Percentiles rank a stretch among this genome's conserved stretches.
phyloP scores from a whole-genome alignment of 2,797 vertebrate genomes.

The Taeniopygia guttata region DNA sequence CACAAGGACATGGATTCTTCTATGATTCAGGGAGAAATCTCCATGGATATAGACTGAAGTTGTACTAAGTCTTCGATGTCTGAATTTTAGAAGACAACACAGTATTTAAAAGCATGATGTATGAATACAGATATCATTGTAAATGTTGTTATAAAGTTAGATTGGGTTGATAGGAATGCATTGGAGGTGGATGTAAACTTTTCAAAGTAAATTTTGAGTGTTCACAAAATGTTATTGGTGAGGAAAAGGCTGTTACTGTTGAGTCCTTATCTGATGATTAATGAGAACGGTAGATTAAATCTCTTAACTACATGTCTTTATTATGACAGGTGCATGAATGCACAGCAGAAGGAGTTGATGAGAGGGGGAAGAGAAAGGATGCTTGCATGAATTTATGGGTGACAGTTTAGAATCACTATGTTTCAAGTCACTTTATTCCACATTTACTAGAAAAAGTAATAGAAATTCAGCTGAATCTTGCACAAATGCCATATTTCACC shows the following conservation, averaged over 20 bases:
- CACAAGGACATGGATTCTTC: neutral
- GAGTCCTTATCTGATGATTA: slow-evolving; percentile 1
- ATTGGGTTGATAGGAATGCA: neutral
- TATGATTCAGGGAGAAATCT: neutral
- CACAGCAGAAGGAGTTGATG: neutral
- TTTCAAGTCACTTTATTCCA: neutral
- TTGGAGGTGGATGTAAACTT: neutral
- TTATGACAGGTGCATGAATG: neutral
- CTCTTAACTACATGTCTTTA: neutral
- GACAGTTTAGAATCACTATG: neutral
- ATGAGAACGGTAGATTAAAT: slow-evolving; percentile 7
- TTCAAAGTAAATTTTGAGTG: neutral
- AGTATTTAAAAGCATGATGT: neutral
- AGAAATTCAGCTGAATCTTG: neutral
- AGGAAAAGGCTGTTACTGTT: neutral
- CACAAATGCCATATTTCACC: neutral
- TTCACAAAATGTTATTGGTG: neutral
- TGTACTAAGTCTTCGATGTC: neutral
- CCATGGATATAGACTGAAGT: neutral
- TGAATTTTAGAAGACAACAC: neutral
- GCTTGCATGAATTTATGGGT: neutral
- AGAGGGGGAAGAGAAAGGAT: neutral
- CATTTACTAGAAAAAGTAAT: neutral
- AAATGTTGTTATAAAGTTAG: neutral
- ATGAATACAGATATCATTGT: neutral